phyloP scores from a whole-genome alignment of 2,888 invertebrate genomes.

The Leucophenga maculata region DNA sequence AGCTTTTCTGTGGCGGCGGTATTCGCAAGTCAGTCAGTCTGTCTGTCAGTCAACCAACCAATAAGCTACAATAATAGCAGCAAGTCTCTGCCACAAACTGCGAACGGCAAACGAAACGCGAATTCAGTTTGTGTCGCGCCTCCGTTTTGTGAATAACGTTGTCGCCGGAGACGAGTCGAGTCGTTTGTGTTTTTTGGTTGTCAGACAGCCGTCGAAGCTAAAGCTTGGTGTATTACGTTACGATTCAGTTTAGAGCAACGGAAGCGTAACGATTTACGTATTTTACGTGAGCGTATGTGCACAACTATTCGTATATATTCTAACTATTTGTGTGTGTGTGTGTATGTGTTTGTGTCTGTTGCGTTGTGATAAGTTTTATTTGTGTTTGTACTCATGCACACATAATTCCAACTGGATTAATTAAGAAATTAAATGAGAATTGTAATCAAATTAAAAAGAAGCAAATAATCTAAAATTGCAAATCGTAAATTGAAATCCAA shows the following conservation, averaged over 20 bases:
- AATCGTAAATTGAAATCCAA: slow-evolving; percentile 4
- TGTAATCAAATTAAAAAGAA: slow-evolving; percentile 44
- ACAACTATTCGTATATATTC: slow-evolving; percentile 1
- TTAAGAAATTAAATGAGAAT: slow-evolving; percentile 52
- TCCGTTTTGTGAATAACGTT: slow-evolving; percentile 64
- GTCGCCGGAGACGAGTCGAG: slow-evolving; percentile 12
- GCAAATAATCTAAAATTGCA: too few species aligned
- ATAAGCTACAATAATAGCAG: slow-evolving; percentile 28
- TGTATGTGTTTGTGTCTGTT: neutral
- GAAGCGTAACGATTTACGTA: slow-evolving; percentile 13
- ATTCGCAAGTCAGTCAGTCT: neutral
- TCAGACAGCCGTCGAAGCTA: neutral
- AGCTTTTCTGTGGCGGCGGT: neutral
- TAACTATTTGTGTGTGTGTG: neutral
- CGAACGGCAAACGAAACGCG: slow-evolving; percentile 47
- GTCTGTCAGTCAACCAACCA: neutral
- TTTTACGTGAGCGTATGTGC: slow-evolving; percentile 7
- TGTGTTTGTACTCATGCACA: neutral
- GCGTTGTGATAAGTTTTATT: neutral
- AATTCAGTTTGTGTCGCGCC: slow-evolving; percentile 68
- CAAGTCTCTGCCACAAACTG: slow-evolving; percentile 40
- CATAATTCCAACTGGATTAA: slow-evolving; percentile 56
- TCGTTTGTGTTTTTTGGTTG: slow-evolving; percentile 9
- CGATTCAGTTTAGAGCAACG: slow-evolving; percentile 4
- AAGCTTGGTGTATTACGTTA: neutral